Evolutionary conservation across 2,888 invertebrate species (phyloP), one percentile per base, ranked within the genome.

Genomic region (Hemicrepidius hirtus): DNA sequence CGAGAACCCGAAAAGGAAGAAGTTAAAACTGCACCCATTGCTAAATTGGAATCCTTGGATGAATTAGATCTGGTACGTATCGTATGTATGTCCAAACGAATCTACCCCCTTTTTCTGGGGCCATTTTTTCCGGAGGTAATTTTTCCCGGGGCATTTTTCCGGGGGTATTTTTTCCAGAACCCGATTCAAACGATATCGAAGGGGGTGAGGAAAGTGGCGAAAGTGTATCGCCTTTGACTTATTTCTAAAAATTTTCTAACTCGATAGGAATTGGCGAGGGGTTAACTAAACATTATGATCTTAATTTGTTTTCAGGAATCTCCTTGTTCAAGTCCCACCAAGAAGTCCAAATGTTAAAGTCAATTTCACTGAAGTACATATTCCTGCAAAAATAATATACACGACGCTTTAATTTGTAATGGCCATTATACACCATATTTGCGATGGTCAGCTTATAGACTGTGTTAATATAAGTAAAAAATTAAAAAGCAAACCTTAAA

Each of bases 1-100:
- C 75, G 72, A 49, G 79, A 79, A 37, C 68, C 82, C 16, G 73
- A 75, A 49, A 81, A 80, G 72, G 84, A 85, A 59, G 32, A 32
- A 7, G 86, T 86, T 68, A 85, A 84, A 79, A 80, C 80, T 49
- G 91, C 91, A 76, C 92, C 91, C 44, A 91, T 92, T 76, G 92
- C 91, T 67, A 89, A 91, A 83, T 86, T 91, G 79, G 92, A 92
- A 83, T 91, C 91, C 49, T 84, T 91, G 79, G 92, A 91, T 82
- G 91, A 91, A 85, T 85, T 90, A 77, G 90, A 90, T 83, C 88
- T 90, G 84, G 90, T 86, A 82, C 83, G 80, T 69, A 35, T 6
- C n/a, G 5, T 24, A 3, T 24, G 24, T 5, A 24, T 24, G 24
- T n/a, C n/a, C n/a, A n/a, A n/a, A n/a, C n/a, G n/a, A n/a, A n/a